These are phyloP conservation scores for Megaleporinus macrocephalus DNA, from an alignment of 2,113 vertebrate genomes.

Conservation along the genomic window DNA sequence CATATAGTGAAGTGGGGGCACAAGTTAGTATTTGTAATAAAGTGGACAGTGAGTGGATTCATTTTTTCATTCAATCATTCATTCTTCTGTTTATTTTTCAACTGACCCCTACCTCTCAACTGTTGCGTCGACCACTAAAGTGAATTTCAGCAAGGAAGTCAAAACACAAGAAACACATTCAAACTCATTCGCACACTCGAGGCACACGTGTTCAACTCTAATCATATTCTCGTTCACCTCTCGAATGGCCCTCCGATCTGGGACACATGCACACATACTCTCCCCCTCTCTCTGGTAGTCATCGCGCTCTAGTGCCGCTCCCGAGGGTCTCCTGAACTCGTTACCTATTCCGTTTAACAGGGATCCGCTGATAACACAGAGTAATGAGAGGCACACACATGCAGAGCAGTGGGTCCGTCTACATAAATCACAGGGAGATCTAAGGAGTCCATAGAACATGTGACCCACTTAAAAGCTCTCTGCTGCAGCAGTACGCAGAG, in stretches of 20 bases:
- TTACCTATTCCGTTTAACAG: constrained; percentile 44
- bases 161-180: too few relatives aligned
- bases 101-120: too few relatives aligned
- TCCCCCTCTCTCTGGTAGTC: too few relatives aligned
- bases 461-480: constrained; percentile 21
- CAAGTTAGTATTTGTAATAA: too few relatives aligned
- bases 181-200: too few relatives aligned
- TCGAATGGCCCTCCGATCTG: neutral
- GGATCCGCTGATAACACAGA: constrained; percentile 13
- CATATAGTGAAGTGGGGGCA: too few relatives aligned
- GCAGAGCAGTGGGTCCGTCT: neutral
- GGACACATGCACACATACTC: constrained; percentile 15
- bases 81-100: too few relatives aligned
- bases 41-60: too few relatives aligned
- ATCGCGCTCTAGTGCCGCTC: neutral
- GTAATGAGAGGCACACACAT: constrained; percentile 6
- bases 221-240: neutral
- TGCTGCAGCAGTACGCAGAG: neutral
- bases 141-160: too few relatives aligned
- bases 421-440: neutral
- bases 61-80: too few relatives aligned
- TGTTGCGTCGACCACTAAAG: too few relatives aligned
- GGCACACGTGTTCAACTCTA: neutral
- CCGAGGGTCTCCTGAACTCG: constrained; percentile 24
- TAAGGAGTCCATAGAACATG: neutral